Base-by-base conservation (phyloP, 2,113 vertebrate species). In the Eolophus roseicapilla region DNA sequence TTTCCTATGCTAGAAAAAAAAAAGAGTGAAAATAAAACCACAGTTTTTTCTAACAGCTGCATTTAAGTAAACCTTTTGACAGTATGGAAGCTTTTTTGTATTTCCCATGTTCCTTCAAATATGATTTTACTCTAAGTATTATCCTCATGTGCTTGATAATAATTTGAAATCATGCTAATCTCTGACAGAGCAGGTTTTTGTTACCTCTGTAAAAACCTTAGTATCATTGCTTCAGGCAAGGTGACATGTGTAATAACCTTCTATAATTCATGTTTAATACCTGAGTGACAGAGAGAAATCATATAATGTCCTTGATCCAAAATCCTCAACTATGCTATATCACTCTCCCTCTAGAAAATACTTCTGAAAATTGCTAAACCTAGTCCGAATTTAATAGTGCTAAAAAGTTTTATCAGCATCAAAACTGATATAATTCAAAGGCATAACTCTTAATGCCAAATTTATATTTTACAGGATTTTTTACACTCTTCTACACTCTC, bases 211-310 rank as follows among this genome's bases (percentile, higher is more conserved):
- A 98, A 98, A 98, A 97, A 98, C 90, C 93, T 97, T 97, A 98
- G 98, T 98, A 98, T 98, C 98, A 98, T 98, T 98, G 98, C 98
- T 99, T 98, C 97, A 98, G 98, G 98, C 98, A 99, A 99, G 98
- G 98, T 98, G 98, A 98, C 96, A 97, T 96, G 96, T 98, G 97
- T 98, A 99, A 98, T 98, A 97, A 98, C 97, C 93, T 97, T 88
- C 96, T 96, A 98, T 98, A 98, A 98, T 98, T 99, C 98, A 98
- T 98, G 96, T 98, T 99, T 99, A 98, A 99, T 98, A 98, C 96
- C 97, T 97, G 97, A 98, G 97, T 98, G 98, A 97, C 94, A 95
- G 93, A 88, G 96, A 98, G 53, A 39, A 96, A 96, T 92, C 86
- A 69, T 97, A 90, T 33, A 35, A 73, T 97, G 98, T 97, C 98